Base-by-base conservation (phyloP, 2,888 invertebrate species). In the Sesia apiformis region DNA sequence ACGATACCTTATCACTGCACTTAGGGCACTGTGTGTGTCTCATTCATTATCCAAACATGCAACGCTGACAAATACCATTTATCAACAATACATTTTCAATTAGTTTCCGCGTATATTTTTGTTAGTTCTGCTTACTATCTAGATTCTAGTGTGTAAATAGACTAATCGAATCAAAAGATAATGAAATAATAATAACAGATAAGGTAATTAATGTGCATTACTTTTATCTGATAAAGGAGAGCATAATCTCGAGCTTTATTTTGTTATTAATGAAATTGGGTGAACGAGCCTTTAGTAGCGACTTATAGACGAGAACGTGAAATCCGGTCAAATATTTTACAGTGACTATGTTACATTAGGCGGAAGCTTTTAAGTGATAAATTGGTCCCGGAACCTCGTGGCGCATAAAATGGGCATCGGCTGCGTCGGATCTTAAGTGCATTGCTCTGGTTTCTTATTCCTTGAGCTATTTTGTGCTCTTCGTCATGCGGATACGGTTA, bases 331-430 rank as follows among this genome's bases (percentile, higher is more conserved):
- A 46, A 50, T 50, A 50, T 50, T 38, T 50, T 38, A 50, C 38
- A 39, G 7, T 7, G 38, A 50, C 65, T 70, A 70, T 70, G 70
- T 69, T 67, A 72, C 70, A 71, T 69, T 67, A 72, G 75, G 73
- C 87, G 88, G 88, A 88, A 88, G 86, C 84, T 83, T 83, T 81
- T 80, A 86, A 85, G 82, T 87, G 86, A 84, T 87, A 86, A 86
- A 88, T 87, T 84, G 84, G 75, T 78, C 78, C 82, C 85, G 88
- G 88, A 88, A 88, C 83, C 71, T 70, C 75, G 76, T 74, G 78
- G 78, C 79, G 76, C 80, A 84, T 85, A 81, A 84, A 86, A 79
- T 79, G 78, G 83, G 82, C 74, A 81, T 80, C 80, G 78, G 71
- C 66, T 66, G 76, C 70, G 76, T 69, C 74, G 69, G 63, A 64